These are phyloP conservation scores for Drosophila neotestacea DNA, from an alignment of 2,888 invertebrate species.

Conservation along the genomic window DNA sequence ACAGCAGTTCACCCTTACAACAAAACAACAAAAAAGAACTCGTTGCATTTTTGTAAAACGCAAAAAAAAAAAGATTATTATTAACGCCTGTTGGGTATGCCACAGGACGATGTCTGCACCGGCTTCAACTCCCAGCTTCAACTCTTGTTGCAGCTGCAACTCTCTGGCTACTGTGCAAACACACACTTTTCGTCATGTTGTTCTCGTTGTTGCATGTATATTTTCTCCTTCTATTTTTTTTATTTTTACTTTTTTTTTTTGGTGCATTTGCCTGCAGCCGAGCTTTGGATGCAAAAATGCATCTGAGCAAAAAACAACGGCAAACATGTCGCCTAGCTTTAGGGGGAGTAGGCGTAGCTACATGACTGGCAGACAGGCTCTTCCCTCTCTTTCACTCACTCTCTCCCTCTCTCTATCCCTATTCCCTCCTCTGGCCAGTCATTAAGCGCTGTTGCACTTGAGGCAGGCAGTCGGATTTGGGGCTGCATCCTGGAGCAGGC, in stretches of 20 bases:
- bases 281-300: conserved; percentile 71
- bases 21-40: conserved; percentile 26
- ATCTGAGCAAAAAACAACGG: conserved; percentile 60
- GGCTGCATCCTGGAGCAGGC: conserved; percentile 72
- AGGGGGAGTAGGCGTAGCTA: conserved; percentile 56
- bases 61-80: conserved; percentile 66
- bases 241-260: conserved; percentile 56
- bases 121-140: conserved; percentile 15
- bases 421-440: conserved; percentile 37
- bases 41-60: conserved; percentile 64
- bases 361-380: conserved; percentile 50
- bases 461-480: conserved; percentile 47
- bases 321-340: conserved; percentile 69
- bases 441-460: conserved; percentile 69
- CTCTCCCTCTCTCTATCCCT: conserved; percentile 1
- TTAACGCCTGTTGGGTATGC: conserved; percentile 82
- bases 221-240: not conserved
- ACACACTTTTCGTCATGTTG: conserved; percentile 66
- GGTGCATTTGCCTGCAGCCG: conserved; percentile 74
- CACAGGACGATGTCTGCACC: conserved; percentile 77
- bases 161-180: conserved; percentile 53
- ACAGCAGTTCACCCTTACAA: conserved; percentile 20
- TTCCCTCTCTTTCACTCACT: conserved; percentile 4
- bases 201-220: conserved; percentile 43
- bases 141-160: conserved; percentile 19